Percentiles rank a stretch among this genome's conserved stretches.
These are phyloP conservation scores for Hycleus phaleratus DNA, from an alignment of 1,140 invertebrate species.

Conservation along the genomic window DNA sequence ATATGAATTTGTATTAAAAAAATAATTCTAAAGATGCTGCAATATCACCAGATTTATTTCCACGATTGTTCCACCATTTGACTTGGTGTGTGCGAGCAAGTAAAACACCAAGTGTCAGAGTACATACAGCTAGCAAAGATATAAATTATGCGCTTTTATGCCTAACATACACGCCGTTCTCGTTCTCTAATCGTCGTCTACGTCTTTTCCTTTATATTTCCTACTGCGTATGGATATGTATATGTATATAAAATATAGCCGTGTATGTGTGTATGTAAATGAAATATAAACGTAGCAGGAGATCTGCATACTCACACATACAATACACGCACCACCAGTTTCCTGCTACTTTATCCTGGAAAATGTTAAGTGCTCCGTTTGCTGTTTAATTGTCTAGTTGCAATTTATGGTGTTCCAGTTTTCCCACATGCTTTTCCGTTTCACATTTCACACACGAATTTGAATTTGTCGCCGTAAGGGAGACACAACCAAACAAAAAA, in stretches of 20 bases:
- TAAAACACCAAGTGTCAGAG: background rate
- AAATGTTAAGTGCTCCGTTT: constrained; percentile 21
- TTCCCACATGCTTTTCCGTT: constrained; percentile 18
- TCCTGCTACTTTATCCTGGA: constrained; percentile 13
- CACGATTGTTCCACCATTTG: no score
- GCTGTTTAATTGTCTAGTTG: constrained; percentile 21
- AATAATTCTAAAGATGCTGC: no score
- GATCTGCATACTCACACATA: no score
- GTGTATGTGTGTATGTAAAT: no score
- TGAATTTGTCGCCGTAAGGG: background rate
- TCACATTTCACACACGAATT: constrained; percentile 12
- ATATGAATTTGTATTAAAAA: no score
- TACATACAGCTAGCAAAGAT: background rate
- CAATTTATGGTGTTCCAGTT: constrained; percentile 14
- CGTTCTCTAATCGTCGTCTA: background rate
- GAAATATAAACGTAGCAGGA: no score
- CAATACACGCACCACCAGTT: no score
- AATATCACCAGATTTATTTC: no score
- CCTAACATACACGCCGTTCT: no score
- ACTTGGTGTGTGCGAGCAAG: no score
- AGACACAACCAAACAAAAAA: no score
- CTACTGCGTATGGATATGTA: constrained; percentile 10
- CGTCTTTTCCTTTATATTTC: constrained; percentile 7
- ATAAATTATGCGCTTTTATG: constrained; percentile 6
- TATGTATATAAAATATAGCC: background rate